Base-by-base conservation (phyloP, 2,888 invertebrate genomes). In the Ophonus ardosiacus region DNA sequence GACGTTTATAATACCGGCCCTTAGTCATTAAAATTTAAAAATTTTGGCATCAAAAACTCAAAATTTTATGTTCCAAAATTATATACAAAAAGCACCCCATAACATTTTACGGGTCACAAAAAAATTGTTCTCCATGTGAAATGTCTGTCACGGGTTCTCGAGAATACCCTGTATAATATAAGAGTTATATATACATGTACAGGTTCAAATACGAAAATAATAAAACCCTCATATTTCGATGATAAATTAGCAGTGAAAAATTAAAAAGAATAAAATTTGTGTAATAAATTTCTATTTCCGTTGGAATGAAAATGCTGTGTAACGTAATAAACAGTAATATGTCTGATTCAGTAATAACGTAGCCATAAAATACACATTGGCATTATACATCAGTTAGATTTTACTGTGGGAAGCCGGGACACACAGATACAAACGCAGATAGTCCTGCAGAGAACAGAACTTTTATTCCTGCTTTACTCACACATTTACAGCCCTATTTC, bases 341-440 rank as follows among this genome's bases (percentile, higher is more conserved):
- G 18, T 74, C 43, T 74, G 71, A 43, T 74, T 74, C 71, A 15
- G 71, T 74, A 74, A 74, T 74, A 74, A 74, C 43, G 71, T 43
- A 43, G 13, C 8, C 18, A 74, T 71, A 71, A 71, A 71, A 71
- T 38, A 43, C 18, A 43, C 71, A 74, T 74, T 74, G 71, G 43
- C 68, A 68, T 31, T 68, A 38, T 68, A 68, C 38, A 68, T 38
- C 68, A 68, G 68, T 68, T 68, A 38, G 31, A 68, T 68, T 68
- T 68, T 68, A 68, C 38, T 38, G 68, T 38, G 15, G 31, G 31
- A 31, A 31, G 31, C 31, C 3, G 3, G 31, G 31, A 68, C 31
- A 24, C 31, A 68, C 68, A 59, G 7, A n/a, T 15, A 17, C 59
- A 65, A 51, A 5, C 65, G 38, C 38, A 71, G n/a, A 40, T 4